Base-by-base conservation (phyloP, 2,797 vertebrate species). In the Coregonus suidteri region DNA sequence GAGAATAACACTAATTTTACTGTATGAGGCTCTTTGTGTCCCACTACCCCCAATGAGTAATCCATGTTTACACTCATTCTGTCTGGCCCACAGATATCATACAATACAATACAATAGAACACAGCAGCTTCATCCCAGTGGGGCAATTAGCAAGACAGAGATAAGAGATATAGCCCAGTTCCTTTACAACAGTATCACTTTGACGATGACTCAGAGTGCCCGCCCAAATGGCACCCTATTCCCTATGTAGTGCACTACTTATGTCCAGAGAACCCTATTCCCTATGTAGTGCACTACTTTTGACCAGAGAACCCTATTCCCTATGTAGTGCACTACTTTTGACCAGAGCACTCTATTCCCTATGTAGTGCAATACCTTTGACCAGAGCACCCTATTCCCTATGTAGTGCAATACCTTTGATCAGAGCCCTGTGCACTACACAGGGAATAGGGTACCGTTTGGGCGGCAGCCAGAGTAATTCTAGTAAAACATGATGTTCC, bases 181-280 rank as follows among this genome's bases (percentile, higher is more conserved):
- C 20, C 30, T 64, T 64, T 64, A 30, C 59, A 64, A 64, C 20
- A 7, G 9, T 71, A 25, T 71, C 18, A 25, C 35, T 3, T 18
- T 70, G 41, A 71, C 68, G 37, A 18, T 47, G 68, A 41, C 64
- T 66, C 64, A 66, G 41, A 34, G 41, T 47, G 68, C 35, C 68
- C n/a, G 18, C n/a, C n/a, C n/a, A 47, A 47, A 47, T 47, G 41
- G 41, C 41, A 47, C 41, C 9, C 41, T 47, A 47, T 47, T 47
- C 41, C 41, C 41, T 47, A 47, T 11, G 41, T 9, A 47, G 41
- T 13, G 41, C 41, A 47, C 41, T 47, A 47, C 41, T 47, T 47
- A 9, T 47, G 41, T 9, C 41, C 41, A 47, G 41, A 47, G 7
- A 1, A 47, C 41, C 9, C 41, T 47, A 47, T 47, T 47, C 41